These are phyloP conservation scores for Lophius piscatorius DNA, from an alignment of 2,113 vertebrate genomes.

Conservation along the genomic window DNA sequence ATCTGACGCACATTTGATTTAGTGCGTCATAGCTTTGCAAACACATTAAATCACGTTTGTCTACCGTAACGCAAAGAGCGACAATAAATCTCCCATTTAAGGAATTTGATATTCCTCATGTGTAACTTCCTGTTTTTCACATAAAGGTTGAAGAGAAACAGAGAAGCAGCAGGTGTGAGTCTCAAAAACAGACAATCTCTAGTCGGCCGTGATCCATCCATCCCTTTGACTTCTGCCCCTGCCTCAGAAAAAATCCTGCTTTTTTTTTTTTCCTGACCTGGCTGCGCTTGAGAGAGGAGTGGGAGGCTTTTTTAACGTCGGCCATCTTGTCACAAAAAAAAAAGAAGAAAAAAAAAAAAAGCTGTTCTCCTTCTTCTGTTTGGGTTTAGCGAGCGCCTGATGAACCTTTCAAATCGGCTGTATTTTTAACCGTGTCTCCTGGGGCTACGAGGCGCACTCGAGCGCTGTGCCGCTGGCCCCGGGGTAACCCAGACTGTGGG, in stretches of 20 bases:
- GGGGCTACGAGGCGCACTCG: slow-evolving; percentile 54
- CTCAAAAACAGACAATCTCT: slow-evolving; percentile 48
- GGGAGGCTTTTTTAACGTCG: slow-evolving; percentile 69
- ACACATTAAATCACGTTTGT: not conserved
- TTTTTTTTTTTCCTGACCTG: slow-evolving; percentile 36
- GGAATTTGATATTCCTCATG: too few species aligned
- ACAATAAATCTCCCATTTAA: not conserved
- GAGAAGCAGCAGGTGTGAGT: slow-evolving; percentile 23
- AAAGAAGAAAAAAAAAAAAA: slow-evolving; percentile 63
- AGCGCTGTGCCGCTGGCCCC: slow-evolving; percentile 46
- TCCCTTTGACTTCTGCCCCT: slow-evolving; percentile 18
- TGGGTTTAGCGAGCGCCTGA: slow-evolving; percentile 57
- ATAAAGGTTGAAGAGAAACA: slow-evolving; percentile 14
- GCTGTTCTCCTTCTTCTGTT: slow-evolving; percentile 65
- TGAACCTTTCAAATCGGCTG: slow-evolving; percentile 75
- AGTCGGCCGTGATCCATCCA: slow-evolving; percentile 32
- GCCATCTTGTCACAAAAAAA: slow-evolving; percentile 48
- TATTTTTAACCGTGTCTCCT: slow-evolving; percentile 80
- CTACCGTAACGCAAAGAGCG: not conserved
- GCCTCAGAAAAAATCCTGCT: not conserved
- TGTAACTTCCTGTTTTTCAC: too few species aligned
- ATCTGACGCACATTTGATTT: not conserved
- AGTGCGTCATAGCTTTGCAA: not conserved
- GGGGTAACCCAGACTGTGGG: slow-evolving; percentile 74
- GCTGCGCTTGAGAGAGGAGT: slow-evolving; percentile 80